Base-by-base conservation (phyloP, 2,888 invertebrate species). In the Drosophila mimica region DNA sequence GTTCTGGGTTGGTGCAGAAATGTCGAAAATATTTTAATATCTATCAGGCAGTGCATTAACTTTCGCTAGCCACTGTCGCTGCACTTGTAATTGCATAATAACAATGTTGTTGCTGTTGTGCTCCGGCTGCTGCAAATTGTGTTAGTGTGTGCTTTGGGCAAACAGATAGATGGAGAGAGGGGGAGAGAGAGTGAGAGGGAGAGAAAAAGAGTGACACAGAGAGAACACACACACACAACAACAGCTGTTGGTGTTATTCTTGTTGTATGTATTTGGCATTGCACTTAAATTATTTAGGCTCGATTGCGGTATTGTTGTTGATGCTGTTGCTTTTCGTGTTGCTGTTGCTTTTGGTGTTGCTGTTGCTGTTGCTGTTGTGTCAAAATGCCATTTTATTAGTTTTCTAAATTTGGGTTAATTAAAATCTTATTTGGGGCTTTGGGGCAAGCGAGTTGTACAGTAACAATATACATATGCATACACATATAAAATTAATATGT, bases 361-460 rank as follows among this genome's bases (percentile, higher is more conserved):
- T 52, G 53, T 6, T 38, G 28, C 34, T 68, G 70, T 48, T 70
- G 48, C 34, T 57, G 66, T 48, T 67, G 67, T 59, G 52, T 34
- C 52, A 80, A 82, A 76, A 68, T 76, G 74, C 53, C 76, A 74
- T 83, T 88, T 85, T 88, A 88, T 87, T 85, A 83, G 88, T 86
- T 79, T 85, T 83, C 78, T 52, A 84, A 86, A 89, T 88, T 84
- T 76, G 67, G 89, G 87, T 88, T 89, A 89, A 88, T 88, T 88
- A 88, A 89, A 88, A 88, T 84, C 84, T 82, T 89, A 89, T 87
- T 84, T 78, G 73, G 72, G 62, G 65, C 57, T 70, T 71, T 74
- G 51, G 51, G 49, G 34, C 60, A 56, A 60, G 25, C 54, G 33
- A 49, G 52, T 52, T 46, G 36, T n/a, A 48, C 28, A 46, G 30